phyloP scores from a whole-genome alignment of 2,888 invertebrate species.

The Aphrophora alni region DNA sequence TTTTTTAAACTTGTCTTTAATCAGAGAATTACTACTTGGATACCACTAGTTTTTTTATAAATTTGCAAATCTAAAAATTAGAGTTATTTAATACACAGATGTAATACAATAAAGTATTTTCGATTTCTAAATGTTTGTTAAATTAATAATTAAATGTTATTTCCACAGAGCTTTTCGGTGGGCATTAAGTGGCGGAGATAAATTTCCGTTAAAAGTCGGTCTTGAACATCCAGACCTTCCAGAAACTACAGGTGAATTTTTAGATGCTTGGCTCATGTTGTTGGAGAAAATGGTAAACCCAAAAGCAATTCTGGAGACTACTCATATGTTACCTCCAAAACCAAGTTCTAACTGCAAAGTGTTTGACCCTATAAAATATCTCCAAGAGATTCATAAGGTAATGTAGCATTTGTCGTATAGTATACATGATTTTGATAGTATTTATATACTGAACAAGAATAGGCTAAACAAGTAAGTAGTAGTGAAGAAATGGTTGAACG shows the following conservation, averaged over 20 bases:
- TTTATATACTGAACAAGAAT: not conserved
- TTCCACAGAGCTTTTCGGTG: conserved; percentile 72
- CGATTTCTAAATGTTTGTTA: too few relatives aligned
- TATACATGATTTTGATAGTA: not conserved
- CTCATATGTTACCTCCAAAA: conserved; percentile 62
- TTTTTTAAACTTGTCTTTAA: too few relatives aligned
- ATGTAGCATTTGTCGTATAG: too few relatives aligned
- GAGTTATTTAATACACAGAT: too few relatives aligned
- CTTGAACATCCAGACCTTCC: conserved; percentile 70
- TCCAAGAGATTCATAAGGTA: conserved; percentile 76
- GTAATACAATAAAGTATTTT: too few relatives aligned
- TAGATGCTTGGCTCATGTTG: conserved; percentile 82
- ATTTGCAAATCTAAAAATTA: too few relatives aligned
- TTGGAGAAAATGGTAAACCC: conserved; percentile 87
- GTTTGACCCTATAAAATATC: conserved; percentile 74
- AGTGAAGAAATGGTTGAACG: too few relatives aligned
- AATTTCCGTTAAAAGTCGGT: conserved; percentile 62
- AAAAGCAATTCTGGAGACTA: conserved; percentile 78
- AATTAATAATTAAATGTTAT: too few relatives aligned
- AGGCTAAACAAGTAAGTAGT: not conserved
- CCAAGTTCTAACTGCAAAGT: conserved; percentile 56
- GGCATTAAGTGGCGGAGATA: conserved; percentile 66
- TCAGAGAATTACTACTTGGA: too few relatives aligned
- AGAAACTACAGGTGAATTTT: conserved; percentile 79
- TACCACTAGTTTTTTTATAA: too few relatives aligned